A percentile compares a stretch with the other conserved stretches of the same genome.
phyloP scores from a whole-genome alignment of 2,888 invertebrate genomes.

The Drosophila colorata region DNA sequence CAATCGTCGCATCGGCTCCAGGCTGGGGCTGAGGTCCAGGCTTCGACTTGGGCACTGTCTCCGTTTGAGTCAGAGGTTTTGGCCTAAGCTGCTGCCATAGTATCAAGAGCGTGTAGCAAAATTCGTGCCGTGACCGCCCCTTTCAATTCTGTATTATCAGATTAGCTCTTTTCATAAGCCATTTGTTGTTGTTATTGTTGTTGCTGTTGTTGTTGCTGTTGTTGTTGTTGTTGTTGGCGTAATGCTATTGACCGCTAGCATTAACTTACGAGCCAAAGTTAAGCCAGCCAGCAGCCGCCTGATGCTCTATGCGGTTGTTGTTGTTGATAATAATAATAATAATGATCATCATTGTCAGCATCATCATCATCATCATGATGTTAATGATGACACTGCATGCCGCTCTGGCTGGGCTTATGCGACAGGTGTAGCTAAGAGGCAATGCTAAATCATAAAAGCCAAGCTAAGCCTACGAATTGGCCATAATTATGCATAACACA shows the following conservation, averaged over 20 bases:
- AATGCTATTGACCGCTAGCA: conserved; percentile 74
- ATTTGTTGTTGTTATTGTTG: conserved; percentile 55
- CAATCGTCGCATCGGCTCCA: conserved; percentile 46
- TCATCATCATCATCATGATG: background rate
- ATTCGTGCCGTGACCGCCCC: conserved; percentile 83
- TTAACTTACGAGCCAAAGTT: conserved; percentile 64
- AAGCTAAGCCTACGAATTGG: conserved; percentile 39
- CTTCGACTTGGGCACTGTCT: conserved; percentile 1
- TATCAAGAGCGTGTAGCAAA: conserved; percentile 73
- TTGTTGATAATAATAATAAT: conserved; percentile 42
- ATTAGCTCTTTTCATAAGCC: conserved; percentile 75
- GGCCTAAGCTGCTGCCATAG: conserved; percentile 53
- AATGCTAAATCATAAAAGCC: conserved; percentile 27
- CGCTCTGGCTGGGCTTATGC: conserved; percentile 29
- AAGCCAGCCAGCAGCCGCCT: conserved; percentile 24
- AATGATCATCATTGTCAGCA: background rate
- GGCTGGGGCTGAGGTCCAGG: conserved; percentile 12
- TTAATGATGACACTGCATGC: conserved; percentile 26
- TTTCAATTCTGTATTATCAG: conserved; percentile 82
- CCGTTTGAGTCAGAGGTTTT: conserved; percentile 6
- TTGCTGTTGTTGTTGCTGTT: conserved; percentile 14
- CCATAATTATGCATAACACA: conserved; percentile 47
- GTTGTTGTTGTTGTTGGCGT: conserved; percentile 37
- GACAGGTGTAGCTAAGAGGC: conserved; percentile 45
- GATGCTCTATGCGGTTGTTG: conserved; percentile 49